These are phyloP conservation scores for Drosophila limbata DNA, from an alignment of 2,888 invertebrate genomes.

Conservation along the genomic window DNA sequence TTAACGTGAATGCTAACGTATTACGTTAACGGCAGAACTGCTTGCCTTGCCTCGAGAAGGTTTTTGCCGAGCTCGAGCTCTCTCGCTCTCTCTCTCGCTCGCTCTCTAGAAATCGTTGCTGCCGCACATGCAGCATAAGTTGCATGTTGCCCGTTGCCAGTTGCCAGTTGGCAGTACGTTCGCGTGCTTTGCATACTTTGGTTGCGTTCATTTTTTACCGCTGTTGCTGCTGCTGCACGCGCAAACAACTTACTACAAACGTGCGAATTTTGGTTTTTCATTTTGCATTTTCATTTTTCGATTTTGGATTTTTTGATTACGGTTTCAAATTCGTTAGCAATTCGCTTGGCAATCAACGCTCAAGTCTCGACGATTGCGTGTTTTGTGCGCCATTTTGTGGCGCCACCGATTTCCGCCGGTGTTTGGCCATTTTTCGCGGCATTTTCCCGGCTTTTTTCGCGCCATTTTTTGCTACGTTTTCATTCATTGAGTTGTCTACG, in stretches of 20 bases:
- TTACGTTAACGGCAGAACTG: conserved; percentile 41
- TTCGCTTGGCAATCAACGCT: conserved; percentile 45
- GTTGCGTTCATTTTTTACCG: conserved; percentile 78
- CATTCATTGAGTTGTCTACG: conserved; percentile 21
- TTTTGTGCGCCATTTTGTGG: conserved; percentile 44
- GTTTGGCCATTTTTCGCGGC: conserved; percentile 43
- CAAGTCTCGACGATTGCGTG: conserved; percentile 29
- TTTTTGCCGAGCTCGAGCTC: conserved; percentile 55
- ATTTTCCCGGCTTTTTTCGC: conserved; percentile 42
- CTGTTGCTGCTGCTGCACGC: conserved; percentile 52
- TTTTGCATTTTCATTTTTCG: conserved; percentile 13
- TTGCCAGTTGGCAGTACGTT: conserved; percentile 82
- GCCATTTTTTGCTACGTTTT: conserved; percentile 55
- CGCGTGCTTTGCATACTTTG: conserved; percentile 84
- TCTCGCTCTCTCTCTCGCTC: too few relatives aligned
- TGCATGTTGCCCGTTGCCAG: conserved; percentile 60
- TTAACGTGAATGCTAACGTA: conserved; percentile 59
- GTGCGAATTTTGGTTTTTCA: conserved; percentile 31
- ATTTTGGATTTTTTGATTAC: conserved; percentile 29
- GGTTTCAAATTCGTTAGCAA: conserved; percentile 12
- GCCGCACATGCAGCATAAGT: conserved; percentile 48
- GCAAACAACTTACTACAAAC: conserved; percentile 13
- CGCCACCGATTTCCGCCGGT: conserved; percentile 47
- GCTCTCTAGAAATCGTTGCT: conserved; percentile 50
- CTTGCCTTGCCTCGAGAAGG: conserved; percentile 70